Conservation (phyloP, 2,888 invertebrate genomes). For the Sericinus montela region DNA sequence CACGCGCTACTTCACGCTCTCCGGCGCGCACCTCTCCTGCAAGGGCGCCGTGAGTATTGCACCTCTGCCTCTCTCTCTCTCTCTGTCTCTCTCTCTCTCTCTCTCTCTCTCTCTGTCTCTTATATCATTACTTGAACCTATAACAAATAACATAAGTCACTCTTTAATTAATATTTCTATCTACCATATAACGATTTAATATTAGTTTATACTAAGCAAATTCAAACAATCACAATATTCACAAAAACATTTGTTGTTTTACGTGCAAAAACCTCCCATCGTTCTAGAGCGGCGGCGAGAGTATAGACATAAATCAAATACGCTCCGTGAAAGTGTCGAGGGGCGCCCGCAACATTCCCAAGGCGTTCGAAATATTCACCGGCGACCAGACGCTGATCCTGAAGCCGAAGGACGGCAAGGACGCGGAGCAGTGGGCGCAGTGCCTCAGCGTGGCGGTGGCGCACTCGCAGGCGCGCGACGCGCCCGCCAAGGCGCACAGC, state of each 20-base stretch:
- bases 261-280: neutral
- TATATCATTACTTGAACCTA: no score
- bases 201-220: no score
- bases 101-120: no score
- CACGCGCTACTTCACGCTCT: conserved; percentile 95
- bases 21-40: conserved; percentile 94
- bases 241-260: neutral
- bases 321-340: conserved; percentile 96
- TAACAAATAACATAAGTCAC: no score
- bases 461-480: conserved; percentile 85
- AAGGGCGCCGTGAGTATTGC: conserved; percentile 86
- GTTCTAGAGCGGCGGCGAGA: conserved; percentile 87
- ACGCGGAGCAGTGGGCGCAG: conserved; percentile 98
- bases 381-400: conserved; percentile 94
- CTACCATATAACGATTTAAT: no score
- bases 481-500: conserved; percentile 72
- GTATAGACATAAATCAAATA: conserved; percentile 95
- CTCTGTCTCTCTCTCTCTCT: no score
- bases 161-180: neutral
- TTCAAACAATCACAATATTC: neutral
- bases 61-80: no score
- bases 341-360: conserved; percentile 94
- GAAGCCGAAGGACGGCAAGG: conserved; percentile 96
- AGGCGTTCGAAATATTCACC: conserved; percentile 98
- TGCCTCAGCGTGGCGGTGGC: conserved; percentile 96